Evolutionary conservation across 2,113 vertebrate species (phyloP).

Genomic region (Entomyzon cyanotis): DNA sequence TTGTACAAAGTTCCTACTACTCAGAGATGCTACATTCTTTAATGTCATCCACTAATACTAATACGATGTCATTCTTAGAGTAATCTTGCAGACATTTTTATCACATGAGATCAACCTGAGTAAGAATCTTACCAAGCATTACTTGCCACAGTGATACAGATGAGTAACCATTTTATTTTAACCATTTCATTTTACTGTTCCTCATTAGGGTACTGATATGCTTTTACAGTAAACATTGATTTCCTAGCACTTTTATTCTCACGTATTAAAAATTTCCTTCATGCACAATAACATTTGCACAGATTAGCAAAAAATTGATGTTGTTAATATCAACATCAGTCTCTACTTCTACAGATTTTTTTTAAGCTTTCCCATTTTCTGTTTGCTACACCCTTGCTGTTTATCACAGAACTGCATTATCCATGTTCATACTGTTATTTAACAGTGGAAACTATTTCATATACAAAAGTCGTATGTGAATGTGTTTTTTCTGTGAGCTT

Average conservation of each 20-base stretch:
- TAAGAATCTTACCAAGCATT: slow-evolving; percentile 11
- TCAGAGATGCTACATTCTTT: neutral
- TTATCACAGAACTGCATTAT: neutral
- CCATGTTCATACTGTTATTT: neutral
- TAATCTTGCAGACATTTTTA: slow-evolving; percentile 44
- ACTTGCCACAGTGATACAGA: slow-evolving; percentile 1
- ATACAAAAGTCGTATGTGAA: neutral
- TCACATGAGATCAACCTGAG: slow-evolving; percentile 29
- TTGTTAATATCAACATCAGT: neutral
- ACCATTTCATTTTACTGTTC: neutral
- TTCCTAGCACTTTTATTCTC: neutral
- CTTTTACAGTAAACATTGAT: neutral
- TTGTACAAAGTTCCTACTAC: slow-evolving; percentile 4
- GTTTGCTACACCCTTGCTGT: neutral
- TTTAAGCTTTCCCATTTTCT: neutral
- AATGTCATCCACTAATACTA: slow-evolving; percentile 35
- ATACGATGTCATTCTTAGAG: slow-evolving; percentile 10
- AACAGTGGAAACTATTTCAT: neutral
- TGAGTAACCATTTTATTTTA: slow-evolving; percentile 17
- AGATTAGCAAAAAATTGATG: neutral
- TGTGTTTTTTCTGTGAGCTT: neutral
- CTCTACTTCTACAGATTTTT: neutral
- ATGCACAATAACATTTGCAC: neutral
- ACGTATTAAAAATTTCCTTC: neutral
- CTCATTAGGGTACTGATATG: neutral